Evolutionary conservation across 2,113 vertebrate species (phyloP).

Genomic region (Tinamus guttatus): DNA sequence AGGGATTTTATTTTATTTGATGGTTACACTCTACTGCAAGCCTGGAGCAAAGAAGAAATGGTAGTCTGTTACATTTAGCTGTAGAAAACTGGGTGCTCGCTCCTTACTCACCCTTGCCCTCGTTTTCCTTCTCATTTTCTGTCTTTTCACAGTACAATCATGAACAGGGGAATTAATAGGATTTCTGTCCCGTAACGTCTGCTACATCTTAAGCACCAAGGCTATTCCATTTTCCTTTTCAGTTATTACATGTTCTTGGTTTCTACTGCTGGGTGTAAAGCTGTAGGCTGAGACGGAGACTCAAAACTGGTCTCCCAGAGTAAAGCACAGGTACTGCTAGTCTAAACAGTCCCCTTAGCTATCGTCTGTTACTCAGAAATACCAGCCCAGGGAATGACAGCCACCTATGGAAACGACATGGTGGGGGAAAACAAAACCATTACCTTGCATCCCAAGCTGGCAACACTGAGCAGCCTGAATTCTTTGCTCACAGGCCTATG

Average conservation of each 20-base stretch:
- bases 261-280: not conserved
- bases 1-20: not conserved
- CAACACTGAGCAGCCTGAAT: not conserved
- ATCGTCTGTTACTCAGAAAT: not conserved
- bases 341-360: too few species aligned
- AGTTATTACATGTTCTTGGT: not conserved
- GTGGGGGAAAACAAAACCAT: not conserved
- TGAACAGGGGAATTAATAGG: not conserved
- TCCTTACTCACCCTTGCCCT: not conserved
- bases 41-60: not conserved
- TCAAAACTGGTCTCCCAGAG: not conserved
- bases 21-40: not conserved
- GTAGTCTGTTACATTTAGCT: not conserved
- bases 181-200: not conserved
- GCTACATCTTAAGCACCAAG: not conserved
- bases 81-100: not conserved
- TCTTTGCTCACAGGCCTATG: not conserved
- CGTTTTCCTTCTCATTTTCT: not conserved
- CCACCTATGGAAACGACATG: not conserved
- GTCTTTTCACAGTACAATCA: not conserved
- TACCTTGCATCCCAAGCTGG: not conserved
- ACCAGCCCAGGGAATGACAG: not conserved
- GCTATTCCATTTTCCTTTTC: not conserved
- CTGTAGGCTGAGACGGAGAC: not conserved
- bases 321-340: not conserved